Evolutionary conservation across 2,888 invertebrate species (phyloP).

Genomic region (Lissocephala sabroskyi): DNA sequence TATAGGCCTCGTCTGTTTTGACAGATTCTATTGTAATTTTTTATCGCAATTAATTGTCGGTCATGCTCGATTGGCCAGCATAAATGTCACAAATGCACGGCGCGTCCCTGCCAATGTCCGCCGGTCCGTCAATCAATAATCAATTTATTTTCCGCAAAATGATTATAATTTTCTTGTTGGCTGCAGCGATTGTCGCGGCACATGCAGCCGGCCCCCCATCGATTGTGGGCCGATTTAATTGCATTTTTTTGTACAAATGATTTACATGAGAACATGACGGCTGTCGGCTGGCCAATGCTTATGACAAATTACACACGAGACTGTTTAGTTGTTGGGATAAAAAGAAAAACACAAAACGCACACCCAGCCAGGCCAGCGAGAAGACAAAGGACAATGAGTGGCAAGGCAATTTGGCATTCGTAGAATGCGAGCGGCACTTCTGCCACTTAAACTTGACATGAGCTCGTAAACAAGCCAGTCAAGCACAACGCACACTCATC

Average conservation of each 20-base stretch:
- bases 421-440: constrained; percentile 37
- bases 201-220: too few species aligned
- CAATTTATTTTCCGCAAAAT: too few species aligned
- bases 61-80: constrained; percentile 36
- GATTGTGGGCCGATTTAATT: too few species aligned
- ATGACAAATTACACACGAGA: constrained; percentile 25
- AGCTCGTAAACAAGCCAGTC: constrained; percentile 43
- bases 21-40: constrained; percentile 17
- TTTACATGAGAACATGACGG: too few species aligned
- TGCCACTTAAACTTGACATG: constrained; percentile 22
- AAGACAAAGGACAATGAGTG: constrained; percentile 38
- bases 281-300: constrained; percentile 15
- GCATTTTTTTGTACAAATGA: constrained; percentile 22
- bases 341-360: constrained; percentile 17
- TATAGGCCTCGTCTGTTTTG: too few species aligned
- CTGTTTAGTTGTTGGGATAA: not conserved
- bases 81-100: constrained; percentile 44
- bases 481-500: constrained; percentile 14
- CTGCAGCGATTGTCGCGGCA: too few species aligned
- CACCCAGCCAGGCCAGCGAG: not conserved
- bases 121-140: too few species aligned
- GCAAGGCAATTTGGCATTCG: constrained; percentile 36
- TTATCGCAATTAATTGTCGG: constrained; percentile 48
- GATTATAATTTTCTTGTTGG: too few species aligned
- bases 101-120: too few species aligned